A percentile compares a stretch with the other conserved stretches of the same genome.
phyloP scores from a whole-genome alignment of 2,113 vertebrate genomes.

The Carollia perspicillata region DNA sequence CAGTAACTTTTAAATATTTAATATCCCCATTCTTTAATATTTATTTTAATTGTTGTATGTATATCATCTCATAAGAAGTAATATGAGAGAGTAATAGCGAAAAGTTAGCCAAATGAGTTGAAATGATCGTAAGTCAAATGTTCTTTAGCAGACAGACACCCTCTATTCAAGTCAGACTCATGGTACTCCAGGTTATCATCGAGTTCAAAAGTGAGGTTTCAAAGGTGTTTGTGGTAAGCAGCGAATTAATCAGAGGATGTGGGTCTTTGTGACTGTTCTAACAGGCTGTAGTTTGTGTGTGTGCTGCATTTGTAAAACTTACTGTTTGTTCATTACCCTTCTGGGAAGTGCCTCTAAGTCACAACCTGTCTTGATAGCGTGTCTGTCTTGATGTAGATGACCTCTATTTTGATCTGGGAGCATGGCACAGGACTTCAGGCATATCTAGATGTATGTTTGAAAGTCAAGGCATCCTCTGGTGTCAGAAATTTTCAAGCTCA shows the following conservation, averaged over 20 bases:
- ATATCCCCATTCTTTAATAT: neutral
- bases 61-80: neutral
- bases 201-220: neutral
- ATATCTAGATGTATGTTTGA: neutral
- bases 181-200: neutral
- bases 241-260: neutral
- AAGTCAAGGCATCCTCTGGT: neutral
- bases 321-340: neutral
- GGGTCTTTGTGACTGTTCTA: neutral
- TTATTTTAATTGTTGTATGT: neutral
- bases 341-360: neutral
- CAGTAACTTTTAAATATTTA: neutral
- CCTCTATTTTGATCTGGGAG: neutral
- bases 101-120: neutral
- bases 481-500: constrained; percentile 38
- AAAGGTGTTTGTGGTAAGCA: neutral
- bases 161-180: neutral
- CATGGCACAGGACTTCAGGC: neutral
- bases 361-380: neutral
- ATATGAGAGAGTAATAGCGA: neutral
- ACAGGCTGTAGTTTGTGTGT: neutral
- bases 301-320: neutral
- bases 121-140: neutral
- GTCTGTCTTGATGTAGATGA: neutral
- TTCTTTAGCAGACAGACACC: neutral